Percentiles rank a stretch among this genome's conserved stretches.
Conservation (phyloP, 2,113 vertebrate species). For the Menidia beryllina region DNA sequence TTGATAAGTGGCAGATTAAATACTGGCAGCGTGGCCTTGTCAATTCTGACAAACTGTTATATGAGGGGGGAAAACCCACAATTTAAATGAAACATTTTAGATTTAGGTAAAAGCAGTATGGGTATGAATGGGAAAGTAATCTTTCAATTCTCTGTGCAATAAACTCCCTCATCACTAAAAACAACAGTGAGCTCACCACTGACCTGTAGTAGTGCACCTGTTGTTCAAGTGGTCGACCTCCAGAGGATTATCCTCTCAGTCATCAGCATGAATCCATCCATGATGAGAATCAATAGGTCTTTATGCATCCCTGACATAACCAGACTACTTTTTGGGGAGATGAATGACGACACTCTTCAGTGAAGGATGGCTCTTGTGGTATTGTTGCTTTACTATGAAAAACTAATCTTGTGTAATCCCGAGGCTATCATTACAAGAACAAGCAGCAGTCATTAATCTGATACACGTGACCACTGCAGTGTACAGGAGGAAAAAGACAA, state of each 20-base stretch:
- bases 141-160: neutral
- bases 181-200: neutral
- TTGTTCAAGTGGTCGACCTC: slow-evolving; percentile 9
- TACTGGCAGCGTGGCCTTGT: neutral
- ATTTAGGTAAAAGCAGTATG: neutral
- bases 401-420: slow-evolving; percentile 37
- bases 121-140: neutral
- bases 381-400: slow-evolving; percentile 30
- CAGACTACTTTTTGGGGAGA: neutral
- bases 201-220: slow-evolving; percentile 2
- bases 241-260: slow-evolving; percentile 12
- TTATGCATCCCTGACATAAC: slow-evolving; percentile 11
- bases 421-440: slow-evolving; percentile 17
- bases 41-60: neutral
- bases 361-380: slow-evolving; percentile 22
- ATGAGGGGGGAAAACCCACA: too few species aligned
- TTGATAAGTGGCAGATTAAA: slow-evolving; percentile 1
- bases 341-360: slow-evolving; percentile 27
- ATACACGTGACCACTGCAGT: neutral
- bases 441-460: slow-evolving; percentile 17
- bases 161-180: neutral
- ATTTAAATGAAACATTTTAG: neutral
- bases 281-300: slow-evolving; percentile 34
- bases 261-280: slow-evolving; percentile 8
- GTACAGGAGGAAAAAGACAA: neutral